Evolutionary conservation across 2,888 invertebrate genomes (phyloP), one percentile per base, ranked within the genome.

Genomic region (Hypercompe scribonia): DNA sequence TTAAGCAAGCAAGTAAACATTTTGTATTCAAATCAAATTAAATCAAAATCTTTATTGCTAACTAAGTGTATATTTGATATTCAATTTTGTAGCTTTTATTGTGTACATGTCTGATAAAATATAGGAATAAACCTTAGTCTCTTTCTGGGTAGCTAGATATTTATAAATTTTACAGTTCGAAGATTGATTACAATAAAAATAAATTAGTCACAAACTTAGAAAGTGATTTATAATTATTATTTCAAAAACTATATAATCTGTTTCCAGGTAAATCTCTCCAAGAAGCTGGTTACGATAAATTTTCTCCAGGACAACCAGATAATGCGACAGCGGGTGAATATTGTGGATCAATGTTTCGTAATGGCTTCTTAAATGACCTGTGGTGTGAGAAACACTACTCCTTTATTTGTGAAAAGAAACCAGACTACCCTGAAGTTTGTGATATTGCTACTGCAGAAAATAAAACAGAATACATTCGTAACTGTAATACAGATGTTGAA

Each of bases 221-320:
- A 50, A 8, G 24, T 24, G 21, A 50, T 50, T 50, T 5, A 50
- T 24, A 50, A 24, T 50, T 24, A 50, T 46, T 46, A 21, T 46
- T n/a, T 54, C 5, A 54, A 54, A 24, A 58, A 58, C 50, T 54
- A 58, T 28, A 15, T 11, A 28, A 15, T 72, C 39, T 42, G 4
- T 68, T 68, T 76, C 0, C 78, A 91, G 91, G 90, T 31, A 78
- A 88, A 42, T 82, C 88, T 0, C 74, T 91, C 0, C 33, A 75
- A 0, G 78, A 84, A 13, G 90, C 90, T 7, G 91, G 91, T 0
- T 92, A 85, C 71, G 74, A 74, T 36, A 83, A 81, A 36, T 92
- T 89, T 81, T 72, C 79, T 0, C 68, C 58, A 0, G 87, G 85
- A 0, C 86, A 90, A 71, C 90, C 91, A 0, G 86, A 90, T 74